Evolutionary conservation across 2,113 vertebrate species (phyloP).

Genomic region (Odocoileus hemionus): DNA sequence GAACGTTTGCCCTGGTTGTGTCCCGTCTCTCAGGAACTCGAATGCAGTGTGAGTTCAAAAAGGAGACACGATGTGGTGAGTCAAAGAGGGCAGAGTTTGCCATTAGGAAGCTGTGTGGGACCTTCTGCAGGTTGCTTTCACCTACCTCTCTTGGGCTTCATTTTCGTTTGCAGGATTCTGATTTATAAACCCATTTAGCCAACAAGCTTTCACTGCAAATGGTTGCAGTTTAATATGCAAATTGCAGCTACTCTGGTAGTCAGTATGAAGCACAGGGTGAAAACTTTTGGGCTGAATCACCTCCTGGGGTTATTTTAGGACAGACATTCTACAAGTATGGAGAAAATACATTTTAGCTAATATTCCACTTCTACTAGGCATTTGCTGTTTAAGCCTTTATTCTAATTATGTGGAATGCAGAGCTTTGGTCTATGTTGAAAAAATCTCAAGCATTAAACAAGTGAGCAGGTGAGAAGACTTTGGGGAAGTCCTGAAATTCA

Average conservation of each 20-base stretch:
- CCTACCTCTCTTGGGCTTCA: background rate
- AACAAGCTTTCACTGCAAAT: background rate
- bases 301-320: background rate
- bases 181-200: background rate
- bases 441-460: conserved; percentile 48
- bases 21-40: background rate
- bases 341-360: background rate
- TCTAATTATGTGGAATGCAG: conserved; percentile 56
- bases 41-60: background rate
- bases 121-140: background rate
- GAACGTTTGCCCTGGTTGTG: background rate
- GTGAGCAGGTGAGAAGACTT: conserved; percentile 35
- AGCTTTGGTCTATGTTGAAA: conserved; percentile 30
- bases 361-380: background rate
- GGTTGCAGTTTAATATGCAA: background rate
- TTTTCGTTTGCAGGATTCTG: background rate
- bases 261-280: background rate
- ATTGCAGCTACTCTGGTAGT: background rate
- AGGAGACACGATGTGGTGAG: rapidly evolving
- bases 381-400: conserved; percentile 52
- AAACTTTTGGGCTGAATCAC: background rate
- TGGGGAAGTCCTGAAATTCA: conserved; percentile 28
- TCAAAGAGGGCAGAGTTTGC: background rate
- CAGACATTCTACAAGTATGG: background rate
- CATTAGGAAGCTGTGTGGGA: background rate